Base-by-base conservation (phyloP, 2,888 invertebrate genomes). In the Agrotis ipsilon region DNA sequence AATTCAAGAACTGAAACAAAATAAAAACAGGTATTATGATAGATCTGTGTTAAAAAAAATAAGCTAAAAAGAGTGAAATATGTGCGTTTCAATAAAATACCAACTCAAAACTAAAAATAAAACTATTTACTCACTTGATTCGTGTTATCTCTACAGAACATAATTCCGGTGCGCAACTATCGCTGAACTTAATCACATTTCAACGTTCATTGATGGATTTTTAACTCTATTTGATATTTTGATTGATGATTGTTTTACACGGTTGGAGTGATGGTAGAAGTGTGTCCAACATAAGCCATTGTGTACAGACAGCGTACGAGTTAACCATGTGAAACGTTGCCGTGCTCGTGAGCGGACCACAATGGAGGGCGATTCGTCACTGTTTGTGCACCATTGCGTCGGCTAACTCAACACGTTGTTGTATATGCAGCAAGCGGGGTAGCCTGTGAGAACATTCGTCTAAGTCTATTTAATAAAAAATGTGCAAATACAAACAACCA, bases 1-100 rank as follows among this genome's bases (percentile, higher is more conserved):
- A 49, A 51, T 1, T 59, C 27, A 52, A 32, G n/a, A n/a, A n/a
- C 84, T 85, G 86, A 16, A 85, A 85, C 80, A 86, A 85, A 72
- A 70, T 48, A 68, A 18, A 63, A 65, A 14, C 9, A 39, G 14
- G 2, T 21, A 19, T 65, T 39, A 73, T 59, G n/a, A 58, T 54
- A 39, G 9, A 39, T 2, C n/a, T 18, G 2, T n/a, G 46, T 46
- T 4, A 49, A 1, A 27, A 27, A 52, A 48, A 24, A 19, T 5
- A 51, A 48, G 49, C 32, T 3, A 16, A 55, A 24, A 49, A 14
- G 2, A n/a, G 46, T 48, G 24, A 27, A n/a, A 2, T 16, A 45
- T 43, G 73, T 75, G 65, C 49, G 45, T 51, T 63, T 24, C 0
- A n/a, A 24, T 49, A 45, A 61, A 39, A 32, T n/a, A 62, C n/a